A percentile compares a stretch with the other conserved stretches of the same genome.
These are phyloP conservation scores for Hipposideros armiger DNA, from an alignment of 2,113 vertebrate species.

Conservation along the genomic window DNA sequence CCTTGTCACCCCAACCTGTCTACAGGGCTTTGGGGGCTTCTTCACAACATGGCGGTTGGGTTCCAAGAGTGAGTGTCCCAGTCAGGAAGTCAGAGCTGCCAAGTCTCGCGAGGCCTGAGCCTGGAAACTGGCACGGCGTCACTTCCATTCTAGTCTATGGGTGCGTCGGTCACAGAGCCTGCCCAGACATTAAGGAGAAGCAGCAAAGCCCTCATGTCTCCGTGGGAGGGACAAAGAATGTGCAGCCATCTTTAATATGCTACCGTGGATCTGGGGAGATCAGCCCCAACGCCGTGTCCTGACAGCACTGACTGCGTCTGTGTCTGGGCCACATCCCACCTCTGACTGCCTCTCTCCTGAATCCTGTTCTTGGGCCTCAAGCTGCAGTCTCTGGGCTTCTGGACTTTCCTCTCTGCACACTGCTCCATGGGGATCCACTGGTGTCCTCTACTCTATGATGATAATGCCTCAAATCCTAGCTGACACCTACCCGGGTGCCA, in stretches of 20 bases:
- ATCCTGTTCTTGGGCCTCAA: neutral
- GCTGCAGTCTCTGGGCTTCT: neutral
- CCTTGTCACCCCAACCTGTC: neutral
- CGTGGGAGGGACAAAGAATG: neutral
- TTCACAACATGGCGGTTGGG: neutral
- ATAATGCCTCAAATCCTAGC: neutral
- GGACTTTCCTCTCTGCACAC: neutral
- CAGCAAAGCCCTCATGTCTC: neutral
- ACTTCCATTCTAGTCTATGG: neutral
- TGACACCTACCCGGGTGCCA: neutral
- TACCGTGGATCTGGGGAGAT: neutral
- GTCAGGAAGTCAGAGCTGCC: neutral
- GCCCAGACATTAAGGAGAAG: neutral
- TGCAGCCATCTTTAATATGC: neutral
- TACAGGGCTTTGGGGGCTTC: neutral
- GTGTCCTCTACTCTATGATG: neutral
- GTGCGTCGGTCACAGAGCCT: neutral
- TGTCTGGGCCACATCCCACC: too few species aligned
- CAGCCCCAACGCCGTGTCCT: neutral
- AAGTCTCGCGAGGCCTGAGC: neutral
- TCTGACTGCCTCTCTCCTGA: neutral
- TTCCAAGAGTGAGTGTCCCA: neutral
- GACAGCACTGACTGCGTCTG: neutral
- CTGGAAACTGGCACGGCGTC: neutral
- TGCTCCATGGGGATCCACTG: neutral